Conservation (phyloP, 2,797 vertebrate species). For the Linurgus olivaceus region DNA sequence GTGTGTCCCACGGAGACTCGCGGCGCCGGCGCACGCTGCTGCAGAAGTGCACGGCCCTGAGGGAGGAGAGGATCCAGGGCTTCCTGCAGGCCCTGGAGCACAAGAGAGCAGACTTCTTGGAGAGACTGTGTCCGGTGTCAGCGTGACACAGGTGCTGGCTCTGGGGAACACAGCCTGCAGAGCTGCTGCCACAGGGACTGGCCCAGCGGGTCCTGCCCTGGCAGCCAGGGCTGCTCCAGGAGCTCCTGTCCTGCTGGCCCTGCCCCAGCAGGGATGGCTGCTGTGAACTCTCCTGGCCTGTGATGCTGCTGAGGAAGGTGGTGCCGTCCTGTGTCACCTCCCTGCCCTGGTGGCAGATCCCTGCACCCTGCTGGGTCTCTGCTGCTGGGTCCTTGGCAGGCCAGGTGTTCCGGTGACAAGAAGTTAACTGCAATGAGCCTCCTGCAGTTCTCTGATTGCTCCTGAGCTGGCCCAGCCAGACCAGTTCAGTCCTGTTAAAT, state of each 20-base stretch:
- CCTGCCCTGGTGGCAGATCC: background rate
- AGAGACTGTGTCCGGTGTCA: slow-evolving; percentile 67
- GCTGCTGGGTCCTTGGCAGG: background rate
- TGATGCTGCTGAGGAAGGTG: slow-evolving; percentile 6
- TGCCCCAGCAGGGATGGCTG: background rate
- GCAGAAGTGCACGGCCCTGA: slow-evolving; percentile 77
- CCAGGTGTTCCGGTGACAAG: background rate
- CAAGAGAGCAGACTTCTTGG: slow-evolving; percentile 84
- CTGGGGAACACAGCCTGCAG: background rate
- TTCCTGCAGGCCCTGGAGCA: slow-evolving; percentile 88
- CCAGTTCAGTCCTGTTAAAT: background rate
- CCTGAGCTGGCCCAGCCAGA: background rate
- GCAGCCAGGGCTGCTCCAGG: background rate
- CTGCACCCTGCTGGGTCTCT: background rate
- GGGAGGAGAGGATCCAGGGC: slow-evolving; percentile 87
- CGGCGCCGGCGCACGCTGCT: slow-evolving; percentile 79
- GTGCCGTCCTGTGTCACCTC: background rate
- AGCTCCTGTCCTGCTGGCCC: rapidly evolving
- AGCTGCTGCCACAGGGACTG: background rate
- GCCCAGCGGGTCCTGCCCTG: background rate
- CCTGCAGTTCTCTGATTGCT: background rate
- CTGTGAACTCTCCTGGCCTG: background rate
- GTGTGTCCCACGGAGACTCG: slow-evolving; percentile 75
- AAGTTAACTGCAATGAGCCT: background rate
- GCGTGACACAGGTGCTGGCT: slow-evolving; percentile 50